Evolutionary conservation across 2,113 vertebrate genomes (phyloP).

Genomic region (Choloepus hoffmanni): DNA sequence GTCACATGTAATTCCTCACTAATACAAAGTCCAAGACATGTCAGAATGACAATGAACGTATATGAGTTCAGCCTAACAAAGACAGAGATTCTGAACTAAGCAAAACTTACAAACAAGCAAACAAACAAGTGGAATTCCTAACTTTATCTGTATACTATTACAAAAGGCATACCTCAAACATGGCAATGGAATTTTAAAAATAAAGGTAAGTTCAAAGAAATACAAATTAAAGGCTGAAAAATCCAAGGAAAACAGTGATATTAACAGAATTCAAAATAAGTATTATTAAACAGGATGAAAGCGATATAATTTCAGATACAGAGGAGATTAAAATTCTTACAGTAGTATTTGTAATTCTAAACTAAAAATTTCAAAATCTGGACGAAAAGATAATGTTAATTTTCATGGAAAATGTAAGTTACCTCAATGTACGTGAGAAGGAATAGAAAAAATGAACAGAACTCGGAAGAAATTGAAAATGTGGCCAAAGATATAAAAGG

Average conservation of each 20-base stretch:
- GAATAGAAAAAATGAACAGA: constrained; percentile 6
- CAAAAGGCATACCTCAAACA: not conserved
- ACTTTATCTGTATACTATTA: not conserved
- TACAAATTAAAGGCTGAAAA: not conserved
- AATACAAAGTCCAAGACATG: not conserved
- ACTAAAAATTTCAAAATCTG: not conserved
- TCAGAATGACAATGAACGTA: not conserved
- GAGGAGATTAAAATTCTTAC: not conserved
- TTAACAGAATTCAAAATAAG: not conserved
- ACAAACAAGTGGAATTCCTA: not conserved
- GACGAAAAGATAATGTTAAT: not conserved
- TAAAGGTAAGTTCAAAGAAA: not conserved
- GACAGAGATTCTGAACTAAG: not conserved
- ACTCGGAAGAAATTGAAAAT: not conserved
- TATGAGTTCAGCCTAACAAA: not conserved
- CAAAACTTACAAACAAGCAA: not conserved
- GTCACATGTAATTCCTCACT: not conserved
- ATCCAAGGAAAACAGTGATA: not conserved
- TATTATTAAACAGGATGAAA: not conserved
- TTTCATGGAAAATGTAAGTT: not conserved
- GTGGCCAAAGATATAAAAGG: not conserved
- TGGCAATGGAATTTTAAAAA: no score
- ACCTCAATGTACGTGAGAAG: not conserved
- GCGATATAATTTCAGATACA: not conserved
- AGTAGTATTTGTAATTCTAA: not conserved